Base-by-base conservation (phyloP, 2,797 vertebrate genomes). In the Yasuhikotakia modesta region DNA sequence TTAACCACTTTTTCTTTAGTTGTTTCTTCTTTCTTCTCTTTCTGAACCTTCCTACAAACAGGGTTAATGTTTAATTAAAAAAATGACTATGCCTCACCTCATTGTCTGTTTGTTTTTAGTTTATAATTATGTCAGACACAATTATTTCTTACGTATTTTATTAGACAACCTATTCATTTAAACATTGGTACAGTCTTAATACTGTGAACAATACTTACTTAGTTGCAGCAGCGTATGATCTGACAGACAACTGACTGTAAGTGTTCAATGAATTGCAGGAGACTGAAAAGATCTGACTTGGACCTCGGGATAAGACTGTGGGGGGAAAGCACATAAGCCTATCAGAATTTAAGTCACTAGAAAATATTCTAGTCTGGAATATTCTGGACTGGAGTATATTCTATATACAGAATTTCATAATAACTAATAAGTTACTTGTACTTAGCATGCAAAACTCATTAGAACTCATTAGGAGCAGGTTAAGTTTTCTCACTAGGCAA, bases 301-400 rank as follows among this genome's bases (percentile, higher is more conserved):
- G 90, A 79, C 90, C 91, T 85, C 88, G 85, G 79, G 87, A 55
- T 53, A 93, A 71, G 43, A 87, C 93, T 93, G 75, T 24, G 60
- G 21, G n/a, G 10, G 10, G 61, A 70, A 77, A 32, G 61, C 0
- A 27, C 0, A 58, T 0, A 19, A 50, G 14, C 0, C 24, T 11
- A 24, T 55, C 3, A 55, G 1, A 30, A 66, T 35, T 46, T 16
- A 57, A 53, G 7, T 19, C 2, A 50, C 30, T 19, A 0, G 2
- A 5, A 48, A 1, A 67, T 19, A n/a, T n/a, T 14, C 16, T 16
- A 50, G n/a, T n/a, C n/a, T n/a, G n/a, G n/a, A n/a, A n/a, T n/a
- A n/a, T n/a, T n/a, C n/a, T n/a, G n/a, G n/a, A n/a, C n/a, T 50
- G 39, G 10, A 43, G 10, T 43, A 43, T 43, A 43, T 55, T 21